Evolutionary conservation across 2,888 invertebrate species (phyloP).

Genomic region (Philopedon plagiatum): DNA sequence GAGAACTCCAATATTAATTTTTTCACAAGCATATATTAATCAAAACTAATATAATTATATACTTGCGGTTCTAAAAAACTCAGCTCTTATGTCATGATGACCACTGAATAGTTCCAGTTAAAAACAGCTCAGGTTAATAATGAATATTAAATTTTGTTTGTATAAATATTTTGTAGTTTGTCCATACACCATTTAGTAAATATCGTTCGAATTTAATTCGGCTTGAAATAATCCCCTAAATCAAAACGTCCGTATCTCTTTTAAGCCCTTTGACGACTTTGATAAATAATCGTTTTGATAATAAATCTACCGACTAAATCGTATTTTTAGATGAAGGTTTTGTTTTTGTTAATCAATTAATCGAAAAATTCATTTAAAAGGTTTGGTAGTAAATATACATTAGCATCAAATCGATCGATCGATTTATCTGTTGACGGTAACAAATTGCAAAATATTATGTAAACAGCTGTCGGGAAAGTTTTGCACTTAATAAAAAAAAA

Average conservation of each 20-base stretch:
- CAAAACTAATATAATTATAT: too few species aligned
- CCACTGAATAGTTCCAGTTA: too few species aligned
- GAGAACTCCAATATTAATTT: too few species aligned
- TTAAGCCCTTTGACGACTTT: neutral
- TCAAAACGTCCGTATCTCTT: slow-evolving; percentile 10
- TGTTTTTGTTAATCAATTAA: neutral
- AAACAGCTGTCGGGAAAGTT: too few species aligned
- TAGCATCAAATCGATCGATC: neutral
- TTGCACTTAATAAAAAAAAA: too few species aligned
- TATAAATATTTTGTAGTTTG: neutral
- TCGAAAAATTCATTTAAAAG: neutral
- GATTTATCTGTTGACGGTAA: too few species aligned
- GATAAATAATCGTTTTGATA: slow-evolving; percentile 5
- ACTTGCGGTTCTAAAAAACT: too few species aligned
- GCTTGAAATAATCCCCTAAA: neutral
- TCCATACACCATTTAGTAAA: neutral
- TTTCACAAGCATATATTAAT: too few species aligned
- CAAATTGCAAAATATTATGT: too few species aligned
- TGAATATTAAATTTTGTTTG: neutral
- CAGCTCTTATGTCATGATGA: too few species aligned
- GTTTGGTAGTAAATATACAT: neutral
- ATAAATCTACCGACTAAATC: neutral
- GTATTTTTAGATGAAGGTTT: neutral
- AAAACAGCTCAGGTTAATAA: too few species aligned
- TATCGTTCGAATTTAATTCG: neutral